Evolutionary conservation across 2,888 invertebrate species (phyloP), one percentile per base, ranked within the genome.

Genomic region (Dynastes grantii): DNA sequence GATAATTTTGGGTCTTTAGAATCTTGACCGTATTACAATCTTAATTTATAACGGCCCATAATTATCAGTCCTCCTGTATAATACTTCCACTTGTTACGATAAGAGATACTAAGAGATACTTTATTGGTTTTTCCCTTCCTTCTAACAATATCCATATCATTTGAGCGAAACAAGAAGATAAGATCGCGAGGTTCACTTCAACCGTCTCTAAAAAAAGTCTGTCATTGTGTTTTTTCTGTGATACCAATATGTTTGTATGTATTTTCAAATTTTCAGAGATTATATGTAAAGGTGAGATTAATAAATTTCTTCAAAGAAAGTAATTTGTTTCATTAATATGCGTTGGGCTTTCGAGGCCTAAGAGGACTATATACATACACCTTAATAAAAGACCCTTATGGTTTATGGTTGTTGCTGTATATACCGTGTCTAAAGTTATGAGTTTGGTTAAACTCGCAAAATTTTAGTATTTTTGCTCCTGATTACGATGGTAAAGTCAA

Each of bases 171-270:
- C 16, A 68, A 58, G n/a, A 61, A 22, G 58, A 80, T 70, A 80
- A 79, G 32, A 29, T 81, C 77, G 79, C 51, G 27, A 49, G 49
- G 29, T 29, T 51, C 6, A 68, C 68, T 68, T 73, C 81, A 80
- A 79, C 78, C 80, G 79, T 75, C 58, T 75, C 73, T 75, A 61
- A 61, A 63, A 68, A 68, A 68, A 75, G 73, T 82, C 81, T 82
- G 81, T 81, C 82, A 82, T 83, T 80, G 82, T 83, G 83, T 79
- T 83, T 80, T 82, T 81, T 84, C 83, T 84, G 83, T 84, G 83
- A 84, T 84, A 84, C 82, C 83, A 79, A 79, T 77, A 68, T 67
- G 61, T 68, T 32, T 65, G 80, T 82, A 80, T 81, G 81, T 82
- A 81, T 81, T 81, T 80, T 83, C 79, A 80, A 67, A 81, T 63